phyloP scores from a whole-genome alignment of 2,888 invertebrate genomes.

The Pseudeuparius sepicola region DNA sequence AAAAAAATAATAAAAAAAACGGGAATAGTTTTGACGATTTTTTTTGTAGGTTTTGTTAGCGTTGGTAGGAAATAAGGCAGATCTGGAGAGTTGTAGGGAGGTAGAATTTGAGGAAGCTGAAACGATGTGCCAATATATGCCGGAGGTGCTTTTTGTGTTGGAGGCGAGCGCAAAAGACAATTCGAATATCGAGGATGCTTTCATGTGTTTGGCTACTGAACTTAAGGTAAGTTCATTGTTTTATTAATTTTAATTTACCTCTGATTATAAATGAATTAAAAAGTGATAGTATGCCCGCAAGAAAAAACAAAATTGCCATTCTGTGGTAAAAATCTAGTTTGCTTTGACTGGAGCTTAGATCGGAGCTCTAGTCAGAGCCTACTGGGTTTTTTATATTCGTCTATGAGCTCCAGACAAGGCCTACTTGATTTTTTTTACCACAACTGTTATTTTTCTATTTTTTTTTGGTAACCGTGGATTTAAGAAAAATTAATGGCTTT shows the following conservation, averaged over 20 bases:
- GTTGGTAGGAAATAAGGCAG: conserved; percentile 88
- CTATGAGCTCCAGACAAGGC: too few relatives aligned
- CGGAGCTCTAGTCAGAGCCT: too few relatives aligned
- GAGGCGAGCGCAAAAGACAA: conserved; percentile 89
- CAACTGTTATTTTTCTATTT: too few relatives aligned
- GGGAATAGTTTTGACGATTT: too few relatives aligned
- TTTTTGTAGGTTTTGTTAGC: conserved; percentile 86
- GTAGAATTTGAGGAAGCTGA: conserved; percentile 81
- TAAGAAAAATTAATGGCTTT: conserved; percentile 27
- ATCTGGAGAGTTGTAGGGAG: conserved; percentile 68
- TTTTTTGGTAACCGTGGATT: background rate
- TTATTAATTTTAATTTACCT: conserved; percentile 4
- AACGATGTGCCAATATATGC: conserved; percentile 74
- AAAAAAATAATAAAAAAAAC: too few relatives aligned
- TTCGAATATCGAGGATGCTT: conserved; percentile 82
- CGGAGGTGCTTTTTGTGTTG: conserved; percentile 76
- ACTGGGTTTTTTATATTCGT: too few relatives aligned
- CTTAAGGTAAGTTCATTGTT: conserved; percentile 53
- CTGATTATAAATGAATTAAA: conserved; percentile 1
- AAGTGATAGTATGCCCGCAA: background rate
- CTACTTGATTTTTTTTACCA: too few relatives aligned
- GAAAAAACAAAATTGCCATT: background rate
- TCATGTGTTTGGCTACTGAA: conserved; percentile 76
- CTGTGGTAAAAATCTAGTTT: too few relatives aligned
- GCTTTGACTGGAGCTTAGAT: too few relatives aligned